Conservation (phyloP, 1,140 invertebrate species). For the Drosophila sechellia region DNA sequence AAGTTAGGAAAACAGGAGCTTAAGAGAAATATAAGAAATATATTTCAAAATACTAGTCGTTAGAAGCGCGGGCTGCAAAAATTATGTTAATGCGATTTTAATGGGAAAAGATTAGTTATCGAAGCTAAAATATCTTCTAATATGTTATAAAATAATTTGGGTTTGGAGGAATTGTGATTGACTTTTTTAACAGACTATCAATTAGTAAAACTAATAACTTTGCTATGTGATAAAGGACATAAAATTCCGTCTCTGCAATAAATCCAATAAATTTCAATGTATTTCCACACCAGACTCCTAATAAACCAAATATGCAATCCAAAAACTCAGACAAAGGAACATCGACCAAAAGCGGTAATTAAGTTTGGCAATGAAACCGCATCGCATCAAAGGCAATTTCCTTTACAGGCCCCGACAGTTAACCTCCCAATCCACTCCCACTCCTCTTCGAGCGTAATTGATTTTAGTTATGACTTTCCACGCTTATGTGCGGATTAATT, state of each 20-base stretch:
- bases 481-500: constrained; percentile 33
- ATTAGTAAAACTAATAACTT: background rate
- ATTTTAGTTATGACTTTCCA: constrained; percentile 53
- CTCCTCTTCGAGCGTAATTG: constrained; percentile 20
- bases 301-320: constrained; percentile 29
- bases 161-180: too few relatives aligned
- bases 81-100: too few relatives aligned
- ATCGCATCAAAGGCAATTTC: constrained; percentile 46
- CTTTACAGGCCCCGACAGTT: constrained; percentile 29
- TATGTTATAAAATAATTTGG: too few relatives aligned
- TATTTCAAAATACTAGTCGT: too few relatives aligned
- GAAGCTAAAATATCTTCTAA: too few relatives aligned
- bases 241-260: background rate
- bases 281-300: constrained; percentile 6
- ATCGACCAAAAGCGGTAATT: constrained; percentile 31
- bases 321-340: constrained; percentile 16
- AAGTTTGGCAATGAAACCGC: constrained; percentile 42
- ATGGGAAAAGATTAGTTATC: too few relatives aligned
- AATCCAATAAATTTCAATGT: background rate
- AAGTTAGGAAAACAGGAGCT: background rate
- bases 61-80: too few relatives aligned
- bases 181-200: too few relatives aligned
- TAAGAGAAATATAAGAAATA: too few relatives aligned
- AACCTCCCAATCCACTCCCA: background rate
- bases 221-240: background rate